phyloP scores from a whole-genome alignment of 2,113 vertebrate genomes.

The Megaleporinus macrocephalus region DNA sequence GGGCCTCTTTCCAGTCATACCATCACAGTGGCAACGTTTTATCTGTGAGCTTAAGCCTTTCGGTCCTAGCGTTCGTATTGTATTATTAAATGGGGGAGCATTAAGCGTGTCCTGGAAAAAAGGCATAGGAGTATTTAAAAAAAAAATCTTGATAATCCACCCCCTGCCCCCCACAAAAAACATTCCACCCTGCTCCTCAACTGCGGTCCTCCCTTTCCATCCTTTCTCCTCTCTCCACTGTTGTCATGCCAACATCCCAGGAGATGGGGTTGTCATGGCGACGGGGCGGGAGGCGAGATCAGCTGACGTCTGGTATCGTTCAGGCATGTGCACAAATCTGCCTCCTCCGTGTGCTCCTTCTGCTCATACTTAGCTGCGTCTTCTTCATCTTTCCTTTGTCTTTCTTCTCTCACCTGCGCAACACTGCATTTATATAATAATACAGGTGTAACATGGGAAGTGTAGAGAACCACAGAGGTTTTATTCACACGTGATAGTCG shows the following conservation, averaged over 20 bases:
- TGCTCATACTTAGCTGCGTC: constrained; percentile 41
- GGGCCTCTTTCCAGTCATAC: neutral
- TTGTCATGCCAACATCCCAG: constrained; percentile 81
- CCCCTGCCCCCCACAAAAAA: constrained; percentile 14
- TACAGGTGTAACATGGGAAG: too few relatives aligned
- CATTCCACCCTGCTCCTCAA: constrained; percentile 49
- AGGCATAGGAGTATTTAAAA: constrained; percentile 20
- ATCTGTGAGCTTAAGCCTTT: constrained; percentile 18
- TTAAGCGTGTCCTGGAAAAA: constrained; percentile 22
- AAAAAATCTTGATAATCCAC: constrained; percentile 29
- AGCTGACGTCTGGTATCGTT: constrained; percentile 84
- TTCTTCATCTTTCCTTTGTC: constrained; percentile 19
- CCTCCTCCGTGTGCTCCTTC: constrained; percentile 54
- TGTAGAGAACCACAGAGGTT: too few relatives aligned
- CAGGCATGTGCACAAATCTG: constrained; percentile 68
- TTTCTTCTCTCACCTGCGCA: neutral
- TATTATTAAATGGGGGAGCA: constrained; percentile 16
- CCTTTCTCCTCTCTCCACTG: constrained; percentile 58
- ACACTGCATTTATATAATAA: too few relatives aligned
- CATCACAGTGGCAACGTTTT: constrained; percentile 19
- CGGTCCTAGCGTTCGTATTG: neutral
- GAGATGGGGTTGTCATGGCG: constrained; percentile 91
- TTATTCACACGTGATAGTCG: too few relatives aligned
- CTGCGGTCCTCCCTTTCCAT: constrained; percentile 44
- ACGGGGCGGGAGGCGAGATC: constrained; percentile 81